Conservation (phyloP, 2,888 invertebrate genomes). For the Campopleginae sp. region DNA sequence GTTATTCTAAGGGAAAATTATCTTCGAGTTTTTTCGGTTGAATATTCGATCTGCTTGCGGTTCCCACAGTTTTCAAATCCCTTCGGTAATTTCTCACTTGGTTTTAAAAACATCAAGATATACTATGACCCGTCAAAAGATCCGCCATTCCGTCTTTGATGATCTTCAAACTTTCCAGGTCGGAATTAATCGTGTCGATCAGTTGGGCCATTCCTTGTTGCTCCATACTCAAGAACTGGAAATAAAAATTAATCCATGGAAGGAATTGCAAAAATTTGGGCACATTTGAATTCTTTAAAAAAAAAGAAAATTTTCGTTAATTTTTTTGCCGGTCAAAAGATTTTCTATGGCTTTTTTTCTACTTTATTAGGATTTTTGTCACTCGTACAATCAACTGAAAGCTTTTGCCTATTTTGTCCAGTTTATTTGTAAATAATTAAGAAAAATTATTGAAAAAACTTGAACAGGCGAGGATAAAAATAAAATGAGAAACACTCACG, state of each 20-base stretch:
- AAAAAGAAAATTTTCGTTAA: conserved; percentile 7
- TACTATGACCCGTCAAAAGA: conserved; percentile 77
- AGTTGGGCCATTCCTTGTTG: conserved; percentile 95
- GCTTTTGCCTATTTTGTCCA: no score
- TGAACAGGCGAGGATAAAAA: neutral
- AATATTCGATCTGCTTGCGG: neutral
- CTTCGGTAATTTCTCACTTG: conserved; percentile 1
- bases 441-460: neutral
- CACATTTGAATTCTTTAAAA: neutral
- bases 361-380: neutral
- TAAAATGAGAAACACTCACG: conserved; percentile 78
- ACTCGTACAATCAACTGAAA: neutral
- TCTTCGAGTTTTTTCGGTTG: conserved; percentile 14
- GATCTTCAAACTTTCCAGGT: conserved; percentile 91
- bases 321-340: neutral
- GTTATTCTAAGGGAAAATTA: neutral
- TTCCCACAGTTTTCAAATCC: neutral
- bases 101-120: conserved; percentile 73
- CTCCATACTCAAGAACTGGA: conserved; percentile 92
- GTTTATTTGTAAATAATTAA: neutral
- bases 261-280: neutral
- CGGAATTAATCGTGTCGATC: conserved; percentile 92
- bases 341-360: neutral
- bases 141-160: conserved; percentile 92
- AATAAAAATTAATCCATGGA: neutral